Evolutionary conservation across 1,140 invertebrate genomes (phyloP).

Genomic region (Neoseiulus cucumeris): DNA sequence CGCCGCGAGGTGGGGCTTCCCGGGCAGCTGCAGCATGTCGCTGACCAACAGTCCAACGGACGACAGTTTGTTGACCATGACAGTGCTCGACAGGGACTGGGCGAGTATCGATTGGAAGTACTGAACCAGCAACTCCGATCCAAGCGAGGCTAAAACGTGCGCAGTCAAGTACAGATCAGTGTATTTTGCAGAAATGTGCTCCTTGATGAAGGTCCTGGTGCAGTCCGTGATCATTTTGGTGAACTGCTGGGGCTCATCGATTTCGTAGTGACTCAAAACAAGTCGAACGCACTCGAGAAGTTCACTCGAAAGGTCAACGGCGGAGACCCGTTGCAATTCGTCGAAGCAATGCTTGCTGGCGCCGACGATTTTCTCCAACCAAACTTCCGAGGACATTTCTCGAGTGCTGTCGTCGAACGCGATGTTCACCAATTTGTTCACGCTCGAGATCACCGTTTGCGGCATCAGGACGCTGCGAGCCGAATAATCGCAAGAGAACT

Average conservation of each 20-base stretch:
- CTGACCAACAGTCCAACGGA: neutral
- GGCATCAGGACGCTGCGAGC: neutral
- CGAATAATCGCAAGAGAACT: neutral
- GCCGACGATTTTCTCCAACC: neutral
- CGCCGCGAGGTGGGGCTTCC: neutral
- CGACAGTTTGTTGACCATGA: neutral
- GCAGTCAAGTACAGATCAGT: neutral
- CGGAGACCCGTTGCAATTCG: neutral
- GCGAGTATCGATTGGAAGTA: constrained; percentile 9
- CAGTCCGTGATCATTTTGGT: neutral
- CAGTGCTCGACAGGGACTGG: neutral
- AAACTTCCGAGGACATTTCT: neutral
- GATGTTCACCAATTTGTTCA: neutral
- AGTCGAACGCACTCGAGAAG: neutral
- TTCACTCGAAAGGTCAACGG: neutral
- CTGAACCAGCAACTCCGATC: neutral
- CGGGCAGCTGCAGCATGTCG: neutral
- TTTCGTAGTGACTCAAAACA: neutral
- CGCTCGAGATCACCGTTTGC: neutral
- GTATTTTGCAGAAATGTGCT: constrained; percentile 3
- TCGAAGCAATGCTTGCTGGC: neutral
- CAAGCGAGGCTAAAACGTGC: neutral
- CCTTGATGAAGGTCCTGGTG: neutral
- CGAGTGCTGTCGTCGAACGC: constrained; percentile 6
- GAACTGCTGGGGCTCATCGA: neutral